Evolutionary conservation across 1,140 invertebrate species (phyloP), one percentile per base, ranked within the genome.

Genomic region (Heliconius nattereri): DNA sequence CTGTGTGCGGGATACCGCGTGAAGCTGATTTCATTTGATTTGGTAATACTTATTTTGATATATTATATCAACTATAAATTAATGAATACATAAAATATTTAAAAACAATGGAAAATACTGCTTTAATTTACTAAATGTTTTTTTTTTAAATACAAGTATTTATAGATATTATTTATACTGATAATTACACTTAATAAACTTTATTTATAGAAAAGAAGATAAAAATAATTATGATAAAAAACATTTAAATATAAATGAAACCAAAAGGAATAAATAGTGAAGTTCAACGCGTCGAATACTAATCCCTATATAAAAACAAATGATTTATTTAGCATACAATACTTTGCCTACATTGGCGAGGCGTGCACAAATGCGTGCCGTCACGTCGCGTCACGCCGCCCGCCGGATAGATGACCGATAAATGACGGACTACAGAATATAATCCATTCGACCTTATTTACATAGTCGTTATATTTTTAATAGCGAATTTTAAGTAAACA

Each of bases 321-420:
- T 77, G 7, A 71, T 73, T 66, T 76, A 84, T 73, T 91, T 91
- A 86, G 86, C 90, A 91, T 91, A 91, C 90, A 90, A 90, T 91
- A 72, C 76, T 52, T 76, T 87, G 37, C 77, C 73, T 76, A 81
- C 72, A 73, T 72, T 72, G 86, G 81, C 75, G 32, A 83, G 57
- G 83, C 90, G 89, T 91, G 90, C 88, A 89, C 84, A 88, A 86
- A 91, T 90, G 88, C 84, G 85, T 83, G 83, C 83, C 75, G 82
- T 60, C 20, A 60, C 57, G 57, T 23, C 54, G 0, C 75, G 82
- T 23, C 57, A 23, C 57, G 9, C 23, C 60, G 57, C 23, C 23
- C 60, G 72, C 75, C 35, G 49, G 70, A 76, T 85, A 82, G 76
- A 75, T 78, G 80, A 73, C 76, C 70, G 78, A 83, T 81, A 81